Evolutionary conservation across 2,797 vertebrate genomes (phyloP).

Genomic region (Carcharodon carcharias): DNA sequence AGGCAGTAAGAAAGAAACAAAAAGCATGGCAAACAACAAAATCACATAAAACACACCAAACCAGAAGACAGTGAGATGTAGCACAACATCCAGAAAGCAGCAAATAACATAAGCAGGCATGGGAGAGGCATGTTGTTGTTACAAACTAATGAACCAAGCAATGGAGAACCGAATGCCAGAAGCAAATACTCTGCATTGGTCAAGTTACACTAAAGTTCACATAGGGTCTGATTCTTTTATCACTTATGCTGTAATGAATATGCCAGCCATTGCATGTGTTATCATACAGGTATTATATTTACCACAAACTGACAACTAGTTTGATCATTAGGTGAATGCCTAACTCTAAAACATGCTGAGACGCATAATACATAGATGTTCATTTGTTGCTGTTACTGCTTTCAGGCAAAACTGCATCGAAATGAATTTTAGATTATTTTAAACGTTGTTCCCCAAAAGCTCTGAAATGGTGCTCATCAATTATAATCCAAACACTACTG

Average conservation of each 20-base stretch:
- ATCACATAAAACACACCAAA: slow-evolving; percentile 43
- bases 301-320: not conserved
- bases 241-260: not conserved
- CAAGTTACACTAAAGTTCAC: slow-evolving; percentile 36
- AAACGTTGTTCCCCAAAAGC: not conserved
- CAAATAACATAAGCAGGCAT: slow-evolving; percentile 41
- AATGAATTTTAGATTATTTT: not conserved
- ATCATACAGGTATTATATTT: not conserved
- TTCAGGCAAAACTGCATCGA: not conserved
- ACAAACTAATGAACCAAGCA: slow-evolving; percentile 50
- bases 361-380: not conserved
- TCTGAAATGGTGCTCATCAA: not conserved
- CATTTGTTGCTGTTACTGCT: not conserved
- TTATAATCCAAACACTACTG: not conserved
- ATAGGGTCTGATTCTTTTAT: not conserved
- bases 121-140: slow-evolving; percentile 46
- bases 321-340: not conserved
- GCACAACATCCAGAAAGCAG: slow-evolving; percentile 38
- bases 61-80: not conserved
- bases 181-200: slow-evolving; percentile 60
- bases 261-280: not conserved
- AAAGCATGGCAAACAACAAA: slow-evolving; percentile 41
- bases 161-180: slow-evolving; percentile 52
- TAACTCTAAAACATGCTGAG: not conserved
- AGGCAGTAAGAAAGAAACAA: slow-evolving; percentile 24